Base-by-base conservation (phyloP, 2,113 vertebrate genomes). In the Gracilinanus agilis region DNA sequence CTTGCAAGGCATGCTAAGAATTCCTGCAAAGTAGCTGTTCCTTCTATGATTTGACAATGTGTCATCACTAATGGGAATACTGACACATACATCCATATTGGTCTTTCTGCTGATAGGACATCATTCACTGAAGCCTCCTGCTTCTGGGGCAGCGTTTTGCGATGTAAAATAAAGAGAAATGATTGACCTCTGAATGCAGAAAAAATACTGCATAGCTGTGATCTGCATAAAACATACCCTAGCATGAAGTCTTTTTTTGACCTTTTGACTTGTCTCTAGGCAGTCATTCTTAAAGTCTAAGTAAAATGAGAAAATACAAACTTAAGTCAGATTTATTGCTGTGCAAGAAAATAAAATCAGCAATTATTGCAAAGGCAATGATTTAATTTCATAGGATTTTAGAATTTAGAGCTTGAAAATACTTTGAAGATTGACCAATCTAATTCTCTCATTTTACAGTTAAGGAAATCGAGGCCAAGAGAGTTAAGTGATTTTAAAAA, bases 1-100 rank as follows among this genome's bases (percentile, higher is more conserved):
- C 53, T 90, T 93, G 0, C 55, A 91, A 24, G 9, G 24, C 23
- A 49, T 75, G 0, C 0, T 11, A 90, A 89, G 53, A 61, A 11
- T 56, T 92, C 29, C 29, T 13, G 83, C 90, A 92, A 40, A 44
- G 55, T 92, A 54, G 40, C 34, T 96, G 25, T 12, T 93, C 54
- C 90, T 9, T 12, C 13, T 53, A 19, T 9, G 1, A 0, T 44
- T 90, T 94, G 55, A 91, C 88, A 94, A 44, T 89, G 29, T 61
- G 53, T 24, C 24, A 2, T 0, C 54, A 16, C 27, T 11, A 67
- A 90, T 90, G 54, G n/a, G 83, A 91, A 92, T 88, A 4, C 34
- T 92, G 88, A 24, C 0, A 0, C 40, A 7, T 24, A 3, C 9
- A 10, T 67, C 19, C 88, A 0, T 40, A 19, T 55, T 55, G 44